A percentile compares a stretch with the other conserved stretches of the same genome.
Conservation (phyloP, 2,888 invertebrate genomes). For the Drosophila kokeensis region DNA sequence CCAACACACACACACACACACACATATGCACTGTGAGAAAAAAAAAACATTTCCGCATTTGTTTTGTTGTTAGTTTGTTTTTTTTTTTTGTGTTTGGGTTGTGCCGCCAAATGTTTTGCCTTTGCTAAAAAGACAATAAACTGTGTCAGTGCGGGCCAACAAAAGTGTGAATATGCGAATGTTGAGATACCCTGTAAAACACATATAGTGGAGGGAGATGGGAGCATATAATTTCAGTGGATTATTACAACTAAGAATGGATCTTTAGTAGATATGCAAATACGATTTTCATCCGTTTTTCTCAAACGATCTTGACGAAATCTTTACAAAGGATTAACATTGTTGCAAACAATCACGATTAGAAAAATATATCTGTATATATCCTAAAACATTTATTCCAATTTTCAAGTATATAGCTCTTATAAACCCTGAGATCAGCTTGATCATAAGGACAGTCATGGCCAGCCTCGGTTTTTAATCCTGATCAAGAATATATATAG, state of each 20-base stretch:
- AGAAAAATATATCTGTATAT: not conserved
- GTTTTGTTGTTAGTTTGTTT: constrained; percentile 36
- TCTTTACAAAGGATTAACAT: not conserved
- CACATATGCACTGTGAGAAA: constrained; percentile 17
- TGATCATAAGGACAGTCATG: no score
- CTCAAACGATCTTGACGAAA: not conserved
- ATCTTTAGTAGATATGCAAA: not conserved
- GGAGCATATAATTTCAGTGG: not conserved
- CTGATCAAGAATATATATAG: not conserved
- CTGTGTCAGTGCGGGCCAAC: constrained; percentile 58
- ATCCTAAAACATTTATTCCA: not conserved
- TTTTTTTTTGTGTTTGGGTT: constrained; percentile 48
- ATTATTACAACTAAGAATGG: not conserved
- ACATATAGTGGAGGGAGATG: no score
- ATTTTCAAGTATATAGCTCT: no score
- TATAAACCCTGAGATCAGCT: not conserved
- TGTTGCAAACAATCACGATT: no score
- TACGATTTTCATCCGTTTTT: not conserved
- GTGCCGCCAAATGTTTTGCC: constrained; percentile 68
- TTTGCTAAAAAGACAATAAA: constrained; percentile 74
- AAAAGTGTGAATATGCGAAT: constrained; percentile 31
- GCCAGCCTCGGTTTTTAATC: not conserved
- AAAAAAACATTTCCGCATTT: constrained; percentile 70
- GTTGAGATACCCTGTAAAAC: constrained; percentile 32
- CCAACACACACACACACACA: not conserved